Evolutionary conservation across 2,797 vertebrate species (phyloP), one percentile per base, ranked within the genome.

Genomic region (Lithobates pipiens): DNA sequence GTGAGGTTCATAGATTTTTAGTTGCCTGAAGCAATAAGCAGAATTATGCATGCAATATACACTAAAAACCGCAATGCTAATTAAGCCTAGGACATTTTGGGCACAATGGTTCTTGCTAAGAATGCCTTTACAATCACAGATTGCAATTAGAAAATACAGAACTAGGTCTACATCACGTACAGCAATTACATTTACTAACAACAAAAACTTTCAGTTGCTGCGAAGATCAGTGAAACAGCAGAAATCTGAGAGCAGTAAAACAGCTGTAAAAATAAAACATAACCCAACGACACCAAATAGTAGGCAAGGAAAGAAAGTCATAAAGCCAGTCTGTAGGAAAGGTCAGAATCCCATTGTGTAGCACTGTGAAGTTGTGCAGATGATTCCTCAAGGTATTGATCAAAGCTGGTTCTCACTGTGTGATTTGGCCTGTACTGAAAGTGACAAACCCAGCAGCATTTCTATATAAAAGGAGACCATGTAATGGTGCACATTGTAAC

Each of bases 231-330:
- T 5, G 6, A 61, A n/a, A 46, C 69, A 61, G 32, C 32, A 73
- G 16, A 25, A 23, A 67, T 71, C 46, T 71, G 71, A 61, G 29
- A 72, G 69, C 46, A 42, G 29, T 25, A 25, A 9, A 5, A 25
- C 79, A 81, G 79, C 79, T 81, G 79, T 81, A 81, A 81, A 61
- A 81, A 81, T 81, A 81, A 81, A 81, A 39, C 61, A 32, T 75
- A 75, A 75, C 80, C 80, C 57, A n/a, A 10, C 27, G 61, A 57
- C 74, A 71, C 63, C 25, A 15, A 82, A 74, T 74, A 82, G 67
- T 75, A 71, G 57, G 81, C 32, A 76, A 73, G 75, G 23, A 88
- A 36, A 87, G 79, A 27, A 78, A 73, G 69, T 72, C 79, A 29
- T 29, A 21, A 88, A n/a, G 80, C 29, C 27, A 88, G 79, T 27